Conservation (phyloP, 2,888 invertebrate genomes). For the Ormyrus rosae region DNA sequence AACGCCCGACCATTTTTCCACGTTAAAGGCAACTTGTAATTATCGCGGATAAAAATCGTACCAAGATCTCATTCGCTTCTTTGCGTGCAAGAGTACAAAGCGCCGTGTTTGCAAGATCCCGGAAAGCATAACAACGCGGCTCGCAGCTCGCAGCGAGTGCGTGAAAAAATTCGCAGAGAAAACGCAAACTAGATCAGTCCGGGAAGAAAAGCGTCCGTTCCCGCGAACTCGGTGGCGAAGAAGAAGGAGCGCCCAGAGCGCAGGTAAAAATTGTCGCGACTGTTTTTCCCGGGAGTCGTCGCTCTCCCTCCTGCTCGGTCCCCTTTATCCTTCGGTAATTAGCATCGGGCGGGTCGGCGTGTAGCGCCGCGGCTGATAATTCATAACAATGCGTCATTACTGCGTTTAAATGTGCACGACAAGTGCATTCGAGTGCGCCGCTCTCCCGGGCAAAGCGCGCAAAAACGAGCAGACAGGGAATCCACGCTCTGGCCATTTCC, state of each 20-base stretch:
- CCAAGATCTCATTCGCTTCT: background rate
- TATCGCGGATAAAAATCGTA: slow-evolving; percentile 8
- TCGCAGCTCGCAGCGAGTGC: slow-evolving; percentile 39
- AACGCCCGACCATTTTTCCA: slow-evolving; percentile 18
- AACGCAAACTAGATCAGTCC: slow-evolving; percentile 51
- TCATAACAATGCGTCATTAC: slow-evolving; percentile 73
- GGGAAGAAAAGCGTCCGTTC: background rate
- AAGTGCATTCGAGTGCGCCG: slow-evolving; percentile 72
- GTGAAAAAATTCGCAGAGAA: slow-evolving; percentile 59
- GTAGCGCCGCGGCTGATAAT: slow-evolving; percentile 68
- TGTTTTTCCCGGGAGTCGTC: slow-evolving; percentile 38
- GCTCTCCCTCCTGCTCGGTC: slow-evolving; percentile 50
- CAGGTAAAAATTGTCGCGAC: slow-evolving; percentile 33
- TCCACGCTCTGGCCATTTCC: slow-evolving; percentile 66
- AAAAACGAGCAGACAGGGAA: slow-evolving; percentile 33
- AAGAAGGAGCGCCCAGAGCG: slow-evolving; percentile 10
- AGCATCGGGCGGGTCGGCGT: slow-evolving; percentile 54
- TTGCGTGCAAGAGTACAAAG: slow-evolving; percentile 15
- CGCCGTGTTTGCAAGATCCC: slow-evolving; percentile 38
- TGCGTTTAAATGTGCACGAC: slow-evolving; percentile 73
- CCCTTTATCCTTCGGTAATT: slow-evolving; percentile 64
- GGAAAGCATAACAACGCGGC: slow-evolving; percentile 59
- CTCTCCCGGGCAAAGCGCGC: slow-evolving; percentile 58
- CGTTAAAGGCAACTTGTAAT: slow-evolving; percentile 12
- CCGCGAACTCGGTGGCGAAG: slow-evolving; percentile 25